phyloP scores from a whole-genome alignment of 1,140 invertebrate genomes.

The Drosophila ananassae region DNA sequence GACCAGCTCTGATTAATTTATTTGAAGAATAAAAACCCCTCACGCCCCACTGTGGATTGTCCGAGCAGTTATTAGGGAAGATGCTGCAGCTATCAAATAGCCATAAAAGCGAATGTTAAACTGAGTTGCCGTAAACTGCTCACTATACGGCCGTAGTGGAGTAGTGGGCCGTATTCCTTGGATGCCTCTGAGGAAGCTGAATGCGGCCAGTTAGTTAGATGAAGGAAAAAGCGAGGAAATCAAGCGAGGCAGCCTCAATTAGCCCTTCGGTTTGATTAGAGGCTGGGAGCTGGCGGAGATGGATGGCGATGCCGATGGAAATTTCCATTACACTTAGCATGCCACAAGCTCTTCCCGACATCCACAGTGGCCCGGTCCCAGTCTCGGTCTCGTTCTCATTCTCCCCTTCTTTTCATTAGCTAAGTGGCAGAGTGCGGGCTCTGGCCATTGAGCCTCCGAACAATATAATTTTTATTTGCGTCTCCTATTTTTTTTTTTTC shows the following conservation, averaged over 20 bases:
- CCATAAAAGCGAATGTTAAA: slow-evolving; percentile 68
- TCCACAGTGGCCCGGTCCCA: background rate
- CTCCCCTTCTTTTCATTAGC: slow-evolving; percentile 65
- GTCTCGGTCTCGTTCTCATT: too few species aligned
- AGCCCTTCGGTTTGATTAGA: slow-evolving; percentile 48
- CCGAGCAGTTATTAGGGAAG: slow-evolving; percentile 60
- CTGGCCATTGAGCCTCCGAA: slow-evolving; percentile 26
- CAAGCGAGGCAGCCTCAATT: slow-evolving; percentile 50
- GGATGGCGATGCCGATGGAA: slow-evolving; percentile 7
- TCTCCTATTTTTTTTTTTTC: slow-evolving; percentile 7
- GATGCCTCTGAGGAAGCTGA: slow-evolving; percentile 27
- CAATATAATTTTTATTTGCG: slow-evolving; percentile 48
- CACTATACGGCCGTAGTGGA: slow-evolving; percentile 30
- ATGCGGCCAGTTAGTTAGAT: slow-evolving; percentile 41
- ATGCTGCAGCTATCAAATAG: slow-evolving; percentile 66
- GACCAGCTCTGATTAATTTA: background rate
- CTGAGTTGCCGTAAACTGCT: slow-evolving; percentile 43
- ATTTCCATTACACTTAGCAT: slow-evolving; percentile 47
- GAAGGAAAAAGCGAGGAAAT: slow-evolving; percentile 6
- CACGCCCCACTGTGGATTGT: slow-evolving; percentile 40
- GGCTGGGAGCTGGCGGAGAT: slow-evolving; percentile 1
- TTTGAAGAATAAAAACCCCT: background rate
- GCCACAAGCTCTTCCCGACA: slow-evolving; percentile 11
- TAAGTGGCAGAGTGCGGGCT: slow-evolving; percentile 54
- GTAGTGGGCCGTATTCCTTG: slow-evolving; percentile 25